A percentile compares a stretch with the other conserved stretches of the same genome.
Evolutionary conservation across 2,113 vertebrate species (phyloP).

Genomic region (Hippocampus mohnikei): DNA sequence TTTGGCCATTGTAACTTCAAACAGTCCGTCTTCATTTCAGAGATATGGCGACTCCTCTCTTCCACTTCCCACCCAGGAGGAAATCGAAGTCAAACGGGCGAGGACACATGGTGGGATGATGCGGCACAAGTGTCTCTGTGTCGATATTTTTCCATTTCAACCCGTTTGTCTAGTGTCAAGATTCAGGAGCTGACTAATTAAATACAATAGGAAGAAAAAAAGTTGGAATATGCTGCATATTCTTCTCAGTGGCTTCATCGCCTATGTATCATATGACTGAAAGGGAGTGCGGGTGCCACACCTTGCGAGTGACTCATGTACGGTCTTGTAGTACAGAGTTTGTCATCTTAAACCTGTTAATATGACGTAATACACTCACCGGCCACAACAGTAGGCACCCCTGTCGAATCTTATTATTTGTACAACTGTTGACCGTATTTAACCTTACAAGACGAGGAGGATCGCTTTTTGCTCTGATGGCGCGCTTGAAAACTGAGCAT

Average conservation of each 20-base stretch:
- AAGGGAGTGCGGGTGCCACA: constrained; percentile 25
- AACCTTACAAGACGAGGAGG: neutral
- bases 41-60: constrained; percentile 42
- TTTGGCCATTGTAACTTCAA: neutral
- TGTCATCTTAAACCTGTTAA: constrained; percentile 9
- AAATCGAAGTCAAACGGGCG: constrained; percentile 58
- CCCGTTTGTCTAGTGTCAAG: constrained; percentile 11
- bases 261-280: constrained; percentile 10
- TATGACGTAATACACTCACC: neutral
- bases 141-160: constrained; percentile 36
- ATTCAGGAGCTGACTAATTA: constrained; percentile 18
- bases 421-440: neutral
- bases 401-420: neutral
- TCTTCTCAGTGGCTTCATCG: neutral
- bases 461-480: neutral
- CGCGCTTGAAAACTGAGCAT: neutral
- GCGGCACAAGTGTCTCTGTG: neutral
- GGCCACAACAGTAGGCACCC: neutral
- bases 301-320: constrained; percentile 50
- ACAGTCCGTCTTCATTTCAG: constrained; percentile 43
- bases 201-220: constrained; percentile 20
- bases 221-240: neutral
- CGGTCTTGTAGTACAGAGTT: constrained; percentile 19
- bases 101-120: constrained; percentile 63
- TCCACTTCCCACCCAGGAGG: constrained; percentile 64